These are phyloP conservation scores for Scyliorhinus canicula DNA, from an alignment of 2,797 vertebrate species.

Conservation along the genomic window DNA sequence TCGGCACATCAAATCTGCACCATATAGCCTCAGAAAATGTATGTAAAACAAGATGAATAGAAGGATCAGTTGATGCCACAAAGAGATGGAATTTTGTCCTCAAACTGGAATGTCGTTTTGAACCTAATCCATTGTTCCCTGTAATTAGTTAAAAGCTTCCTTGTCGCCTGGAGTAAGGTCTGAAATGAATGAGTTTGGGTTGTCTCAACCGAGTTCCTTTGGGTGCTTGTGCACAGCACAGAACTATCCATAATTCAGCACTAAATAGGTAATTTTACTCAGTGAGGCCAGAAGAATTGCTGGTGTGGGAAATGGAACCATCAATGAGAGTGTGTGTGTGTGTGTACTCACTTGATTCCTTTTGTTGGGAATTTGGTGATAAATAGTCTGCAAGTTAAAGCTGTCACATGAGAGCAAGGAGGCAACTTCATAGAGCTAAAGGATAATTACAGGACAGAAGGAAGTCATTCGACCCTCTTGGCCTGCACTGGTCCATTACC, in stretches of 20 bases:
- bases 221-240: neutral
- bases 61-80: neutral
- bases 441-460: neutral
- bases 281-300: neutral
- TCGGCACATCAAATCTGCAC: no score
- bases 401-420: neutral
- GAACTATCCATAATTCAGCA: neutral
- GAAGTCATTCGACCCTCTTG: neutral
- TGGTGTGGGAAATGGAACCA: neutral
- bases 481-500: neutral
- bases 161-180: neutral
- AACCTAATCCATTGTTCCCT: neutral
- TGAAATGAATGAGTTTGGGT: neutral
- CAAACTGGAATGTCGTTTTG: neutral
- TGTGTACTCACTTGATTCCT: neutral
- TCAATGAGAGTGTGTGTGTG: no score
- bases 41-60: neutral
- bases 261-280: neutral
- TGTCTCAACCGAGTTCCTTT: neutral
- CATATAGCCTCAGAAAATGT: neutral
- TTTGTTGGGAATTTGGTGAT: neutral
- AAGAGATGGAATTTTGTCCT: neutral
- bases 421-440: neutral
- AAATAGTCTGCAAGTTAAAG: neutral
- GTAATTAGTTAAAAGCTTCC: neutral